These are phyloP conservation scores for Parelbella ahira DNA, from an alignment of 2,888 invertebrate genomes.

Conservation along the genomic window DNA sequence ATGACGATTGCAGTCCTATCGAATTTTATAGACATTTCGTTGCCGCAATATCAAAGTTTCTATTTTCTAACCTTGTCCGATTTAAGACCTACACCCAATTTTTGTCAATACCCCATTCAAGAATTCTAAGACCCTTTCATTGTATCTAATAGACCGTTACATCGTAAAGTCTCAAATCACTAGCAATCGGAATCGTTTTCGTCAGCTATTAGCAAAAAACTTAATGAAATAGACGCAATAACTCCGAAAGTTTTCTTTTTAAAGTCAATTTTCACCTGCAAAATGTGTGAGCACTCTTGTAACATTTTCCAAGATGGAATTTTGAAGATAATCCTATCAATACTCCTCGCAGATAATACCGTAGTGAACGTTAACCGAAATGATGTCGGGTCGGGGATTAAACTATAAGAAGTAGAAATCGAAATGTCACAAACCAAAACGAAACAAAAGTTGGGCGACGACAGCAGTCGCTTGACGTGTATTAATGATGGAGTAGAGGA, in stretches of 20 bases:
- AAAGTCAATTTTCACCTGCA: no score
- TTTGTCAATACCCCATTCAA: slow-evolving; percentile 13
- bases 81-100: slow-evolving; percentile 7
- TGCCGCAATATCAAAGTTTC: slow-evolving; percentile 16
- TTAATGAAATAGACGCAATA: background rate
- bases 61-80: slow-evolving; percentile 16
- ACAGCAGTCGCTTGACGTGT: slow-evolving; percentile 46
- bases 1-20: slow-evolving; percentile 10
- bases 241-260: slow-evolving; percentile 5
- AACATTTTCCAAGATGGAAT: slow-evolving; percentile 14
- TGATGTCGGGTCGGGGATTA: slow-evolving; percentile 17
- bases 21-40: slow-evolving; percentile 10
- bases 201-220: background rate
- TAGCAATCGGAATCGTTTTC: slow-evolving; percentile 9
- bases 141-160: slow-evolving; percentile 12
- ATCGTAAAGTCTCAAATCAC: slow-evolving; percentile 8
- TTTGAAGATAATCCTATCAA: no score
- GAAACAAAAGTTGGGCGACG: slow-evolving; percentile 25
- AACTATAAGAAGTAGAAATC: slow-evolving; percentile 23
- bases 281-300: no score
- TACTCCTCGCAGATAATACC: no score
- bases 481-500: slow-evolving; percentile 63
- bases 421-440: slow-evolving; percentile 26
- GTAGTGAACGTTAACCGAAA: slow-evolving; percentile 17
- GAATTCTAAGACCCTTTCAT: slow-evolving; percentile 17